A percentile compares a stretch with the other conserved stretches of the same genome.
Evolutionary conservation across 2,797 vertebrate species (phyloP).

Genomic region (Acridotheres tristis): DNA sequence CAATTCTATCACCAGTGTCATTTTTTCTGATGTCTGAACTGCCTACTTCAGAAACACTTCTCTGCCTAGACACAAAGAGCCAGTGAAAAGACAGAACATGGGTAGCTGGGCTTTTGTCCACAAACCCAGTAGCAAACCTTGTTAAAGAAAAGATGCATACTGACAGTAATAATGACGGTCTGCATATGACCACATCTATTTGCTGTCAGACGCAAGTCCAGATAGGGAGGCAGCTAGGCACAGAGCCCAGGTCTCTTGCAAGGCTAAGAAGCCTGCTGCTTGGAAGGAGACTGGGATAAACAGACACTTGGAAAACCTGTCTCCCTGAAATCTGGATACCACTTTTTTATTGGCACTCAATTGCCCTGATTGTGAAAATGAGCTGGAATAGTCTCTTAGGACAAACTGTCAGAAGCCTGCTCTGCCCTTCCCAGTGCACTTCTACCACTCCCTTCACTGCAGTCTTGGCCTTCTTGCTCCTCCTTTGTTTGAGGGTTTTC

Average conservation of each 20-base stretch:
- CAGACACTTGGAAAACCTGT: not conserved
- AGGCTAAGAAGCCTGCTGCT: not conserved
- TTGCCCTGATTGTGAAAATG: not conserved
- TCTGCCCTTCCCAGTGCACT: not conserved
- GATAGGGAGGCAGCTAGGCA: not conserved
- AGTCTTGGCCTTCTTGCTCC: not conserved
- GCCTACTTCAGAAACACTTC: constrained; percentile 11
- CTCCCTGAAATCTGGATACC: not conserved
- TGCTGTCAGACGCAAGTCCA: rapidly evolving
- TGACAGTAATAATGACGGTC: not conserved
- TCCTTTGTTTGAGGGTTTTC: not conserved
- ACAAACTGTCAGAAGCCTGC: not conserved
- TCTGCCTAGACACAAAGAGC: not conserved
- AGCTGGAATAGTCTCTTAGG: not conserved
- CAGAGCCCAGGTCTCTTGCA: not conserved
- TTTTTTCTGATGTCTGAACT: constrained; percentile 42
- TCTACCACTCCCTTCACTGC: not conserved
- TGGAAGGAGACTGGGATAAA: not conserved
- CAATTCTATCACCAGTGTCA: constrained; percentile 21
- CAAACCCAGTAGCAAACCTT: not conserved
- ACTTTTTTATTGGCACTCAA: not conserved
- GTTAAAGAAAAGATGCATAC: not conserved
- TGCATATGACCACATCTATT: not conserved
- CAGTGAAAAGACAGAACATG: not conserved
- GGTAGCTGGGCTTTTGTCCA: not conserved